A percentile compares a stretch with the other conserved stretches of the same genome.
phyloP scores from a whole-genome alignment of 2,113 vertebrate species.

The Syngnathus typhle region DNA sequence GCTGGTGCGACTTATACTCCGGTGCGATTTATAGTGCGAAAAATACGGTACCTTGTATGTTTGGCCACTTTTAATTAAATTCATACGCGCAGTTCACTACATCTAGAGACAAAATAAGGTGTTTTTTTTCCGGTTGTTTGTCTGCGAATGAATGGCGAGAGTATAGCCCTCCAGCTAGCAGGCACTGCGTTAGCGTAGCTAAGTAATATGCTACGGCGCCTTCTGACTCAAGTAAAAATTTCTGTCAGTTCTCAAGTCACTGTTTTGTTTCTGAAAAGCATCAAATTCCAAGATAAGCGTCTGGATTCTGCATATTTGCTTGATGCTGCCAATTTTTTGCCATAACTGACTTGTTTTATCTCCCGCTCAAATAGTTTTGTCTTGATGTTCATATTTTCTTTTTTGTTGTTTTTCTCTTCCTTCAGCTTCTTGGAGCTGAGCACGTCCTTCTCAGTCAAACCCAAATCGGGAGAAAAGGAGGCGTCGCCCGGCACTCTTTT shows the following conservation, averaged over 20 bases:
- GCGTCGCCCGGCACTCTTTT: conserved; percentile 89
- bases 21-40: no score
- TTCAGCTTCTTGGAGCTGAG: conserved; percentile 88
- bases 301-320: conserved; percentile 48
- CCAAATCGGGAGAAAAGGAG: conserved; percentile 91
- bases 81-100: no score
- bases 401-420: conserved; percentile 36
- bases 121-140: no score
- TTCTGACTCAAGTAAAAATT: background rate
- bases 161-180: no score
- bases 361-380: conserved; percentile 49
- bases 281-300: conserved; percentile 44
- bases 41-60: no score
- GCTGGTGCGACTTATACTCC: no score
- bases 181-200: background rate
- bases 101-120: no score
- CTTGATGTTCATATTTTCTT: conserved; percentile 37
- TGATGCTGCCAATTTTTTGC: conserved; percentile 38
- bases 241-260: background rate
- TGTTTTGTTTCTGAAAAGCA: conserved; percentile 17
- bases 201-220: background rate
- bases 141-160: no score
- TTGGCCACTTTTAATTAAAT: no score
- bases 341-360: conserved; percentile 36
- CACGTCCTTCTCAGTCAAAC: conserved; percentile 87